Percentiles rank a stretch among this genome's conserved stretches.
Conservation (phyloP, 1,140 invertebrate genomes). For the Leptopilina clavipes region DNA sequence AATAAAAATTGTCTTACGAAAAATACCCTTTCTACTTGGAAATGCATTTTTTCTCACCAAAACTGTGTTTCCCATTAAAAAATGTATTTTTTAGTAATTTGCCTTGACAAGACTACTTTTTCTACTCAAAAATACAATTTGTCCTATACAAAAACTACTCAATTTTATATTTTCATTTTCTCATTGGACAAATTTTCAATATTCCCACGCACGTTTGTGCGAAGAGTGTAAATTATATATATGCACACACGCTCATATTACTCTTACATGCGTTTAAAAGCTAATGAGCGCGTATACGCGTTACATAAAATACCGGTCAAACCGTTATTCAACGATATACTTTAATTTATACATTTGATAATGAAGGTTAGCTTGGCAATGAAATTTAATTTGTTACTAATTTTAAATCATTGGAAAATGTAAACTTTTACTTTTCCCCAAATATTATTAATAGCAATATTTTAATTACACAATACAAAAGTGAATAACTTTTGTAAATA, state of each 20-base stretch:
- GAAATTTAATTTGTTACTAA: neutral
- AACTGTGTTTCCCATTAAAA: too few species aligned
- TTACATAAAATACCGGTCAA: conserved; percentile 34
- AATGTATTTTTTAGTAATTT: too few species aligned
- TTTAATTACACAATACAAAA: too few species aligned
- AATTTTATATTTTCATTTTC: neutral
- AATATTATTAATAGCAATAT: too few species aligned
- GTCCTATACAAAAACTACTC: too few species aligned
- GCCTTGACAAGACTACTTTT: too few species aligned
- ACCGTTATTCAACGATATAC: neutral
- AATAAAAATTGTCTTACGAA: too few species aligned
- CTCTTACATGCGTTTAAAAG: conserved; percentile 10
- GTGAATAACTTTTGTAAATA: too few species aligned
- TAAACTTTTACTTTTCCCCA: neutral
- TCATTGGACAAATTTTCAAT: neutral
- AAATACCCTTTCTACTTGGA: too few species aligned
- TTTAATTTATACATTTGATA: neutral
- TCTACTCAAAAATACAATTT: too few species aligned
- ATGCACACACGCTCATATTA: neutral
- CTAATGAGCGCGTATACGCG: conserved; percentile 7
- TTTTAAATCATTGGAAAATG: neutral
- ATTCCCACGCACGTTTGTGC: conserved; percentile 23
- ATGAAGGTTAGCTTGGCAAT: conserved; percentile 7
- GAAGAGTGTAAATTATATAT: neutral
- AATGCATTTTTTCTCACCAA: too few species aligned